Evolutionary conservation across 2,888 invertebrate genomes (phyloP).

Genomic region (Gonocerus acuteangulatus): DNA sequence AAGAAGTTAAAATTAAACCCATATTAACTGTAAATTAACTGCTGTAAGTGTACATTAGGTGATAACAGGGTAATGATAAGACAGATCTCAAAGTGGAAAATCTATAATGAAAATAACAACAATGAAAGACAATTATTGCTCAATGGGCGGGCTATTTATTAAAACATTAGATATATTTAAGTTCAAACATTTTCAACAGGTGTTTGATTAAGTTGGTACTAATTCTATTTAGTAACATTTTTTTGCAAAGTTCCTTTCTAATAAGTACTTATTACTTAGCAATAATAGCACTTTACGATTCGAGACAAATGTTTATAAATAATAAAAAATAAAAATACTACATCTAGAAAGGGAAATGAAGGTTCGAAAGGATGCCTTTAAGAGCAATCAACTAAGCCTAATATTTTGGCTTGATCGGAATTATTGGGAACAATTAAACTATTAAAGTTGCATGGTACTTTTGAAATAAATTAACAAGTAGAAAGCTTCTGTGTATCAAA

Average conservation of each 20-base stretch:
- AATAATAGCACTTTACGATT: too few species aligned
- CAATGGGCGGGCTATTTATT: conserved; percentile 16
- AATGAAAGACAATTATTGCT: conserved; percentile 3
- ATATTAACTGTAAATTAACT: neutral
- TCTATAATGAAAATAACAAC: neutral
- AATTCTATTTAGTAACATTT: too few species aligned
- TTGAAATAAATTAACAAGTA: too few species aligned
- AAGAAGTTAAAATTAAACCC: neutral
- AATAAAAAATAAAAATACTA: too few species aligned
- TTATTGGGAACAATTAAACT: conserved; percentile 19
- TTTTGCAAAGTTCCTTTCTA: too few species aligned
- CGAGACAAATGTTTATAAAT: too few species aligned
- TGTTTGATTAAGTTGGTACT: too few species aligned
- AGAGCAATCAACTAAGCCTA: neutral
- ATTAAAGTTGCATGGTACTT: neutral
- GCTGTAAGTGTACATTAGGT: conserved; percentile 3
- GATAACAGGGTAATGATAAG: conserved; percentile 17
- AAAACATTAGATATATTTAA: too few species aligned
- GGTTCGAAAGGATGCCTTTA: neutral
- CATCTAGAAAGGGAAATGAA: too few species aligned
- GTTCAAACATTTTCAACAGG: too few species aligned
- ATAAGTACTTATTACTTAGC: too few species aligned
- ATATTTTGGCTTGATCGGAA: conserved; percentile 4
- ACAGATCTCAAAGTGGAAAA: neutral
- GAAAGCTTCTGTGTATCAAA: neutral